Conservation (phyloP, 2,797 vertebrate genomes). For the Gallirallus australis region DNA sequence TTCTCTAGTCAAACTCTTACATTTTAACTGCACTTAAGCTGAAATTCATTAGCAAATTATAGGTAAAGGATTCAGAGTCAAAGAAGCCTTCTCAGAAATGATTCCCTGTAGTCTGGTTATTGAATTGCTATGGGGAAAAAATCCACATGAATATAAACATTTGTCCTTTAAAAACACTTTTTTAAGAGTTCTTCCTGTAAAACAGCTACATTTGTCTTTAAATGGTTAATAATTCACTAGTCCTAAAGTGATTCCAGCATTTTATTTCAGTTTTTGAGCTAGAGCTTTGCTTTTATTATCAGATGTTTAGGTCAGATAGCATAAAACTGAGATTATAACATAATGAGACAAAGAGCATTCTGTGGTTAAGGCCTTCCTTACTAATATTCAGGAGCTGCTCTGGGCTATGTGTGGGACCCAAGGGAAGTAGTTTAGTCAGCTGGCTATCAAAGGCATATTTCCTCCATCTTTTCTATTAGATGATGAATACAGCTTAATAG, state of each 20-base stretch:
- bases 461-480: not conserved
- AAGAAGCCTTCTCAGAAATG: not conserved
- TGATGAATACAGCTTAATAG: not conserved
- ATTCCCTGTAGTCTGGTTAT: conserved; percentile 23
- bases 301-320: not conserved
- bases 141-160: not conserved
- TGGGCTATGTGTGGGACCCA: not conserved
- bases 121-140: not conserved
- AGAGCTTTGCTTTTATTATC: not conserved
- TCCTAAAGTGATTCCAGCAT: not conserved
- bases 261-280: conserved; percentile 1
- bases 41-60: conserved; percentile 52
- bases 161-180: conserved; percentile 25
- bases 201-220: not conserved
- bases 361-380: not conserved
- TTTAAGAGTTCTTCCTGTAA: not conserved
- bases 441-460: not conserved
- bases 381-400: not conserved
- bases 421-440: not conserved
- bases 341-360: not conserved
- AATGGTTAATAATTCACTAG: conserved; percentile 24
- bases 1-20: conserved; percentile 1
- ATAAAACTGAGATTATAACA: not conserved
- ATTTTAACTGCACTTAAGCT: conserved; percentile 29
- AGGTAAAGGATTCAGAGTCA: not conserved